Evolutionary conservation across 2,888 invertebrate genomes (phyloP), one percentile per base, ranked within the genome.

Genomic region (Pristionchus mayeri): DNA sequence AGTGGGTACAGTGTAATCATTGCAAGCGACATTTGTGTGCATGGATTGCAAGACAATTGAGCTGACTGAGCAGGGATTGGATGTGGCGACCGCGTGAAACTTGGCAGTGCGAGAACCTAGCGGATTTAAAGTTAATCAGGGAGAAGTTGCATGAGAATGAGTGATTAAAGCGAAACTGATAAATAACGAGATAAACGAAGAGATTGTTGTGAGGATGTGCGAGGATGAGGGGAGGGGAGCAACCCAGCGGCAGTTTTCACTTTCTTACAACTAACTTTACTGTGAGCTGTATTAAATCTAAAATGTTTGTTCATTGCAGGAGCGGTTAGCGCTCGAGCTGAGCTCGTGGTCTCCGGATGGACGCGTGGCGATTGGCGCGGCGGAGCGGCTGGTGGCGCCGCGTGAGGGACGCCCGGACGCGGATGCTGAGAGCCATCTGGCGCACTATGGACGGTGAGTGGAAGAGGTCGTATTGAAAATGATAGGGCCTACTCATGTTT

Each of bases 381-480:
- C 81, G 9, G 48, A n/a, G 57, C 37, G 81, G 24, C 44, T 81
- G 60, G 16, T 81, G 27, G 24, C 27, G 34, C 60, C 37, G 34
- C 54, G 37, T 3, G 27, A 24, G 7, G 80, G 57, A 9, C 37
- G 81, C 2, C 16, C 13, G 24, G 60, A 37, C 18, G 44, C 27
- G 60, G 60, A 81, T 1, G 44, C 40, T 37, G 81, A 44, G 30
- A 16, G 24, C 44, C n/a, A 81, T 40, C 81, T 81, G 60, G 81
- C 81, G 34, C 57, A 81, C 60, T 81, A 81, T 81, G 81, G 81
- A 60, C 16, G 81, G 81, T 81, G 34, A 40, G 81, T 24, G 13
- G 16, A 24, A 63, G 16, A 21, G 18, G 34, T 63, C 6, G 44
- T 44, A 44, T 44, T 44, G 44, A 44, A 44, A 44, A 13, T 24